Conservation (phyloP, 2,888 invertebrate genomes). For the Drosophila meridiana region DNA sequence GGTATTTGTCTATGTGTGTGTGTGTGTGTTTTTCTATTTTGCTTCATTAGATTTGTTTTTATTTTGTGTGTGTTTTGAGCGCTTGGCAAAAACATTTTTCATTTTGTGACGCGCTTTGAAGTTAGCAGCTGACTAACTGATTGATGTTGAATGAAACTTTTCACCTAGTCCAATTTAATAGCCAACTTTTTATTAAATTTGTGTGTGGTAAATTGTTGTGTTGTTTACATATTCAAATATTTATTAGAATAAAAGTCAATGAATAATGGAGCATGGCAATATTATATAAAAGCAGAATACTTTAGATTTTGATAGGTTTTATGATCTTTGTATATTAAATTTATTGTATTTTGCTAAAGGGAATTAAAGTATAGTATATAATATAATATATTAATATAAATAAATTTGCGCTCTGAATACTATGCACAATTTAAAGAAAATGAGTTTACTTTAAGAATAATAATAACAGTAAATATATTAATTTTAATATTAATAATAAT, state of each 20-base stretch:
- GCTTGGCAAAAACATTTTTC: slow-evolving; percentile 13
- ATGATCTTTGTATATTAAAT: too few species aligned
- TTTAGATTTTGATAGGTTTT: background rate
- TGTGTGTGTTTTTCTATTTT: slow-evolving; percentile 1
- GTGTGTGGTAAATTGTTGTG: background rate
- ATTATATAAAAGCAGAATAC: background rate
- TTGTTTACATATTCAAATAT: background rate
- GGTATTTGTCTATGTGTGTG: background rate
- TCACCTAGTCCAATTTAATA: slow-evolving; percentile 4
- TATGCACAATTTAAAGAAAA: background rate
- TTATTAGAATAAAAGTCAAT: background rate
- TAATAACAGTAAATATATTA: too few species aligned
- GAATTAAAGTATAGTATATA: background rate
- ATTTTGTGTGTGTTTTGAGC: background rate
- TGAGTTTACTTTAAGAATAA: background rate
- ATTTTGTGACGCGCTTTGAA: slow-evolving; percentile 46
- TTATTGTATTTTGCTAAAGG: background rate
- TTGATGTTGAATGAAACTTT: slow-evolving; percentile 15
- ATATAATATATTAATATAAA: too few species aligned
- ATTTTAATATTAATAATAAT: too few species aligned
- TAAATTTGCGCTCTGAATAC: background rate
- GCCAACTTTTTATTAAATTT: background rate
- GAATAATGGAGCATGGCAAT: background rate
- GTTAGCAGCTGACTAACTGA: slow-evolving; percentile 23
- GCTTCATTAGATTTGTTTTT: slow-evolving; percentile 41